A percentile compares a stretch with the other conserved stretches of the same genome.
phyloP scores from a whole-genome alignment of 1,140 invertebrate genomes.

The Pentalonia nigronervosa region DNA sequence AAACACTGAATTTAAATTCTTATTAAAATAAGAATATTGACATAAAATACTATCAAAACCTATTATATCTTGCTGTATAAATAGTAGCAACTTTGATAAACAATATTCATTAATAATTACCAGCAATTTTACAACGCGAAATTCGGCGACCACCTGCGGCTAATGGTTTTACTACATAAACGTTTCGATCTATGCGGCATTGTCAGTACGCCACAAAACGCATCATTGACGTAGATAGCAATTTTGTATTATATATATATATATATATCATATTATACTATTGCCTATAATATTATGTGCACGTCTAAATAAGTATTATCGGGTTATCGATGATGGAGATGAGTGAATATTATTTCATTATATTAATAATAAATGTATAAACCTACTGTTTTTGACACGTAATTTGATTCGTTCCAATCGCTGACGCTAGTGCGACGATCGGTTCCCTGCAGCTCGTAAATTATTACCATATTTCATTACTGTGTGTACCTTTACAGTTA shows the following conservation, averaged over 20 bases:
- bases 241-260: neutral
- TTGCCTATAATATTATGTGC: neutral
- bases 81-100: too few relatives aligned
- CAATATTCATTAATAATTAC: neutral
- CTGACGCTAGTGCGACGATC: neutral
- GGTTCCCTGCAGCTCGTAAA: neutral
- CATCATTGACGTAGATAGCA: neutral
- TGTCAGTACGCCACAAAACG: neutral
- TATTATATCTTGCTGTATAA: neutral
- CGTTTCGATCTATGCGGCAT: neutral
- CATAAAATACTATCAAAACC: neutral
- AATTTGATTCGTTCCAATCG: neutral
- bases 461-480: neutral
- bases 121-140: neutral
- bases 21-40: neutral
- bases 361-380: neutral
- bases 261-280: too few relatives aligned
- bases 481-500: neutral
- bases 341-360: neutral
- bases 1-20: neutral
- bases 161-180: neutral
- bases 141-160: neutral
- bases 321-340: neutral
- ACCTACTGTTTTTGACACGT: slow-evolving; percentile 11
- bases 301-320: neutral